phyloP scores from a whole-genome alignment of 2,113 vertebrate genomes.

The Dipodomys spectabilis region DNA sequence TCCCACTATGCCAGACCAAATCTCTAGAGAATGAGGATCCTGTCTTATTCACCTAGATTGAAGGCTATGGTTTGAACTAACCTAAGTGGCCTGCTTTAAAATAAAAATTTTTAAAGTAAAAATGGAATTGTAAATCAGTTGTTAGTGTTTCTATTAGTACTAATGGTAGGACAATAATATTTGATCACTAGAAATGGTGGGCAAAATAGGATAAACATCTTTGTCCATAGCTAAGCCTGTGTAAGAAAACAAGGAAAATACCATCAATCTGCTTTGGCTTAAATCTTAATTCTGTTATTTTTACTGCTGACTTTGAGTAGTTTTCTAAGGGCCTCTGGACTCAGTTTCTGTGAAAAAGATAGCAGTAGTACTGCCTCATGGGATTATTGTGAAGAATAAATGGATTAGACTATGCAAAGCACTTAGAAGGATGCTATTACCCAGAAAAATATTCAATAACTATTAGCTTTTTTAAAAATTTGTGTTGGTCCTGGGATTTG shows the following conservation, averaged over 20 bases:
- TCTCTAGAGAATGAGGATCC: neutral
- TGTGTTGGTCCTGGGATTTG: too few relatives aligned
- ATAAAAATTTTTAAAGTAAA: neutral
- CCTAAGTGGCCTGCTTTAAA: neutral
- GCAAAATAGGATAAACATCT: neutral
- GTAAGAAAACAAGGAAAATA: neutral
- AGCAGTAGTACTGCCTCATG: neutral
- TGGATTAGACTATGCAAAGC: constrained; percentile 1
- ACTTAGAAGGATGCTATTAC: neutral
- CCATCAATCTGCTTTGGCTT: neutral
- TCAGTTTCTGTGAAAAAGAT: neutral
- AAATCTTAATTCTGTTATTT: neutral
- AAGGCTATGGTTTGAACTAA: constrained; percentile 33
- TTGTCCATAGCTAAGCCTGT: neutral
- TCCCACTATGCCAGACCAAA: neutral
- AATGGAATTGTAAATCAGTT: neutral
- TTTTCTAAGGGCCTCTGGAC: neutral
- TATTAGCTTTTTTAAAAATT: neutral
- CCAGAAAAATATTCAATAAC: neutral
- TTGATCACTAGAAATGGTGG: neutral
- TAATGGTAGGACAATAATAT: neutral
- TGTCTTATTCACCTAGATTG: neutral
- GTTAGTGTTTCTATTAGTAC: neutral
- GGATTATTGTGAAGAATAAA: neutral
- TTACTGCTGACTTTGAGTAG: neutral